A percentile compares a stretch with the other conserved stretches of the same genome.
phyloP scores from a whole-genome alignment of 1,140 invertebrate species.

The Zaprionus vittiger region DNA sequence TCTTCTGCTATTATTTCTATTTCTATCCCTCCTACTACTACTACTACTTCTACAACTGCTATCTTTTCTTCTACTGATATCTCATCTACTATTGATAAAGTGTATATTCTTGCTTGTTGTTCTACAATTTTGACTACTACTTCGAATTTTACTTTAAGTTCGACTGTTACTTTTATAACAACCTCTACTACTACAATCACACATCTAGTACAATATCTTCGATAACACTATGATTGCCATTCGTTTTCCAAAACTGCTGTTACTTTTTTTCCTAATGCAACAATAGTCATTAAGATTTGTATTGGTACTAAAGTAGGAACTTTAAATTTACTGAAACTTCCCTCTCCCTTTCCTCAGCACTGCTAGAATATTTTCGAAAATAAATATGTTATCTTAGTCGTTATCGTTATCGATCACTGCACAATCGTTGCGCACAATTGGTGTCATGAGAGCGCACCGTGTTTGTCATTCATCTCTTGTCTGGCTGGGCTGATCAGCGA shows the following conservation, averaged over 20 bases:
- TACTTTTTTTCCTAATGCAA: too few relatives aligned
- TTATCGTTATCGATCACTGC: slow-evolving; percentile 14
- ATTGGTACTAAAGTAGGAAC: too few relatives aligned
- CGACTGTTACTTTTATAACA: not conserved
- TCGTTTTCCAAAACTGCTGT: too few relatives aligned
- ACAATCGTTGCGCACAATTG: slow-evolving; percentile 41
- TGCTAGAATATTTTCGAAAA: not conserved
- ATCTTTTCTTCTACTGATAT: too few relatives aligned
- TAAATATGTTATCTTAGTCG: not conserved
- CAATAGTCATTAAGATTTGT: too few relatives aligned
- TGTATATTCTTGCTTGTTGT: too few relatives aligned
- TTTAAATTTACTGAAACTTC: too few relatives aligned
- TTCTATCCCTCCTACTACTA: not conserved
- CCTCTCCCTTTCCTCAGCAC: not conserved
- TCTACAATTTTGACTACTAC: too few relatives aligned
- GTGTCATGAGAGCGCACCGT: slow-evolving; percentile 50
- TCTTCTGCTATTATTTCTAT: not conserved
- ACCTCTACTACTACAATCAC: not conserved
- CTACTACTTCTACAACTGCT: too few relatives aligned
- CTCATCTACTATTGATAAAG: too few relatives aligned
- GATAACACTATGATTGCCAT: too few relatives aligned
- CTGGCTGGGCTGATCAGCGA: slow-evolving; percentile 18
- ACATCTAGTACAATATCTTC: not conserved
- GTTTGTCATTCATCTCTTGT: slow-evolving; percentile 49
- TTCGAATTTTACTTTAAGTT: too few relatives aligned